Conservation (phyloP, 2,113 vertebrate species). For the Stigmatopora argus region DNA sequence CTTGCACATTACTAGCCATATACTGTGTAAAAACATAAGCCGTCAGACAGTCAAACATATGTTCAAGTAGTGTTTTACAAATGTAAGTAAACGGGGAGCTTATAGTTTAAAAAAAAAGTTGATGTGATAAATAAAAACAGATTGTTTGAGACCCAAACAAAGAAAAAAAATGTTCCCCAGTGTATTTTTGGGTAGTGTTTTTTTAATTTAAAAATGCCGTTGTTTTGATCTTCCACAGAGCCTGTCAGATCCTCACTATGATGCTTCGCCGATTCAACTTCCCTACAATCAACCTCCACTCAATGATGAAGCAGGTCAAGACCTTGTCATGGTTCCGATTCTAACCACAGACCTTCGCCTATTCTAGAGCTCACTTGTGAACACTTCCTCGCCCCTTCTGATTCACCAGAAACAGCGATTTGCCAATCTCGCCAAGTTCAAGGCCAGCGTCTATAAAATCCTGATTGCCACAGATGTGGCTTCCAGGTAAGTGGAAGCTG, state of each 20-base stretch:
- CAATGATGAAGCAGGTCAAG: constrained; percentile 94
- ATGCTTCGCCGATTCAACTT: constrained; percentile 86
- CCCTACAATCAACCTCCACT: constrained; percentile 83
- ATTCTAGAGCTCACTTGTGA: background rate
- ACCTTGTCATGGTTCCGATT: background rate
- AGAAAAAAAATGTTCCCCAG: no score
- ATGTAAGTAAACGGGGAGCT: no score
- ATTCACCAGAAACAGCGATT: constrained; percentile 81
- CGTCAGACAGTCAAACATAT: no score
- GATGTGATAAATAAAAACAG: no score
- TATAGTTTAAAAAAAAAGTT: no score
- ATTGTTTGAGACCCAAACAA: no score
- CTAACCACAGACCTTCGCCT: background rate
- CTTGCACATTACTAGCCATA: no score
- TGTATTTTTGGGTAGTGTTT: no score
- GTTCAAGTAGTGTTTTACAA: no score
- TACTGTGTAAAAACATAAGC: no score
- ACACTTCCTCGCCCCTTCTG: background rate
- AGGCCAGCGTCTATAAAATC: constrained; percentile 91
- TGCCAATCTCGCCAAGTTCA: constrained; percentile 89
- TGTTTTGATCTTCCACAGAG: constrained; percentile 60
- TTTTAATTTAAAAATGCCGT: background rate
- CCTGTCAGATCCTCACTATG: constrained; percentile 90
- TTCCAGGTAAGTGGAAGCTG: constrained; percentile 71
- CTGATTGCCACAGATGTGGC: constrained; percentile 92